Conservation (phyloP, 2,888 invertebrate species). For the Lithophane leautieri region DNA sequence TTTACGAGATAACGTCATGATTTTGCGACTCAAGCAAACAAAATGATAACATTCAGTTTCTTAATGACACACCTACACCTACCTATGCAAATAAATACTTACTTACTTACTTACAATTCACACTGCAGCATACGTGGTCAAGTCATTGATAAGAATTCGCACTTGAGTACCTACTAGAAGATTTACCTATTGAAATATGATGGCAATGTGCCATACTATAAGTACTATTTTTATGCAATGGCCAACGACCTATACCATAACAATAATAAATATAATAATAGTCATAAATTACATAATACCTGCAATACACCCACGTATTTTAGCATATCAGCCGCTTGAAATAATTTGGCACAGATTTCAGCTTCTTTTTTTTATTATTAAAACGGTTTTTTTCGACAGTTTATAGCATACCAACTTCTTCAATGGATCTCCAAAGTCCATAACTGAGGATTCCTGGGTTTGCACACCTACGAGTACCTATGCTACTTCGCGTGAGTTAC, state of each 20-base stretch:
- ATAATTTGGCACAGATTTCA: constrained; percentile 43
- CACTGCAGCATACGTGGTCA: constrained; percentile 15
- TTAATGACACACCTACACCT: constrained; percentile 62
- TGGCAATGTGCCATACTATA: constrained; percentile 48
- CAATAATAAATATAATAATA: constrained; percentile 28
- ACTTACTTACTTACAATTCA: too few relatives aligned
- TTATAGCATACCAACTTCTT: neutral
- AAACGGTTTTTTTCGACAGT: constrained; percentile 15
- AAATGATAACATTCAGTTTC: constrained; percentile 47
- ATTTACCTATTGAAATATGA: neutral
- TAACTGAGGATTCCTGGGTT: neutral
- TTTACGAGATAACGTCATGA: constrained; percentile 22
- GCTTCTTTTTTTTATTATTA: constrained; percentile 6
- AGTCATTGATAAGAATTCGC: constrained; percentile 29
- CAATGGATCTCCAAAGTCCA: neutral
- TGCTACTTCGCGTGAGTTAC: neutral
- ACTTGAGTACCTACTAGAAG: neutral
- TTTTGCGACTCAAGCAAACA: constrained; percentile 21
- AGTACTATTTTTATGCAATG: constrained; percentile 12
- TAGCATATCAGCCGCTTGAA: neutral
- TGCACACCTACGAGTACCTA: neutral
- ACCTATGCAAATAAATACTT: too few relatives aligned
- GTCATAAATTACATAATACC: constrained; percentile 32
- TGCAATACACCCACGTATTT: constrained; percentile 20
- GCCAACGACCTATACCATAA: constrained; percentile 45